A percentile compares a stretch with the other conserved stretches of the same genome.
These are phyloP conservation scores for Rhabdomys dilectus DNA, from an alignment of 2,113 vertebrate genomes.

Conservation along the genomic window DNA sequence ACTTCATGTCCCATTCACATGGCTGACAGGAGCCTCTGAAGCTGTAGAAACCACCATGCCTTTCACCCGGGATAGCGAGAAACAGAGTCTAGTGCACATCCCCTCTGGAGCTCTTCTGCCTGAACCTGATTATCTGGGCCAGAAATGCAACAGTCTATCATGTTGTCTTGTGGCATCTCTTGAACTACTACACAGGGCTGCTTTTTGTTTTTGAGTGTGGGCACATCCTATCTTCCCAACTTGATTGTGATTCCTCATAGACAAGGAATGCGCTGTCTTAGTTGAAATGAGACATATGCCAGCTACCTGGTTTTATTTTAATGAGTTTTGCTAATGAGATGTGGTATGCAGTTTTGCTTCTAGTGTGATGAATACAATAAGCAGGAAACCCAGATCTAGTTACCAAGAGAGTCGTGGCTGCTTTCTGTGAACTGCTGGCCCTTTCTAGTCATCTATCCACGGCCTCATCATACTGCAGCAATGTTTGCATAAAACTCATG, in stretches of 20 bases:
- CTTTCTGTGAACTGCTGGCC: neutral
- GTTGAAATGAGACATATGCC: neutral
- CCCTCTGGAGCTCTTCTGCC: neutral
- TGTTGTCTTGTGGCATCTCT: neutral
- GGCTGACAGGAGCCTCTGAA: neutral
- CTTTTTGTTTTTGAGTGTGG: neutral
- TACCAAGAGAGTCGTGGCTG: neutral
- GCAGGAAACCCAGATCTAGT: neutral
- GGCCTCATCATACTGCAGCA: neutral
- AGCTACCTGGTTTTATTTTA: conserved; percentile 27
- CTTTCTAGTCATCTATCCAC: conserved; percentile 20
- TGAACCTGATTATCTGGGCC: neutral
- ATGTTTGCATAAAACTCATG: neutral
- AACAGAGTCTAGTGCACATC: neutral
- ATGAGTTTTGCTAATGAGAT: conserved; percentile 5
- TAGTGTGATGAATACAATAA: neutral
- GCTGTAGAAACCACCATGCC: neutral
- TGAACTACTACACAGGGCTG: too few species aligned
- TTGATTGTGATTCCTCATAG: neutral
- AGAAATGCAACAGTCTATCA: neutral
- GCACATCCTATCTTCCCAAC: neutral
- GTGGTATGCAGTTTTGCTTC: neutral
- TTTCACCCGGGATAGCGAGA: neutral
- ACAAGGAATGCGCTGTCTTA: neutral
- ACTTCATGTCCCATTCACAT: neutral